phyloP scores from a whole-genome alignment of 1,140 invertebrate genomes.

The Eciton burchellii region DNA sequence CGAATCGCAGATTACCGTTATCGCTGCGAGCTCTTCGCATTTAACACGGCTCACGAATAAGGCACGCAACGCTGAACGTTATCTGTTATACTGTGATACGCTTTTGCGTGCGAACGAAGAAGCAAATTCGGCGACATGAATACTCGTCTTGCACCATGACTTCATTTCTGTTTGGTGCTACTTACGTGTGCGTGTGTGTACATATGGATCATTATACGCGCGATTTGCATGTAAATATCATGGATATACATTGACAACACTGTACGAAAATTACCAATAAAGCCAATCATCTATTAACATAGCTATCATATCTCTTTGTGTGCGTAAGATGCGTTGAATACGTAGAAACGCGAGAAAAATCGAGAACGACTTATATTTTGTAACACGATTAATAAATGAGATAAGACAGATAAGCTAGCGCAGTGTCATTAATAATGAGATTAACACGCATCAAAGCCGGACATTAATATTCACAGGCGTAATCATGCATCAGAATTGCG shows the following conservation, averaged over 20 bases:
- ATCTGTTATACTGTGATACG: slow-evolving; percentile 65
- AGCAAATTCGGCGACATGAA: slow-evolving; percentile 49
- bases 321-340: slow-evolving; percentile 55
- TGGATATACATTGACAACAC: slow-evolving; percentile 63
- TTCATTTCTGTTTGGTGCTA: slow-evolving; percentile 79
- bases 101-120: slow-evolving; percentile 31
- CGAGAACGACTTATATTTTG: slow-evolving; percentile 77
- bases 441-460: too few relatives aligned
- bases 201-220: slow-evolving; percentile 65
- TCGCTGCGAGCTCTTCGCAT: slow-evolving; percentile 8
- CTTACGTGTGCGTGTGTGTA: slow-evolving; percentile 78
- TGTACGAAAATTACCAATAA: slow-evolving; percentile 67
- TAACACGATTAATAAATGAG: slow-evolving; percentile 79
- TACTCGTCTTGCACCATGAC: slow-evolving; percentile 66
- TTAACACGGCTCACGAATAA: neutral
- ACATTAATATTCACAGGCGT: neutral
- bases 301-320: slow-evolving; percentile 65
- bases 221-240: slow-evolving; percentile 73
- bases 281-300: slow-evolving; percentile 78
- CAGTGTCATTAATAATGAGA: slow-evolving; percentile 54
- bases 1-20: slow-evolving; percentile 26
- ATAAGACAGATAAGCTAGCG: slow-evolving; percentile 74
- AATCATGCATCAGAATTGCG: neutral
- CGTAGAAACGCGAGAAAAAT: slow-evolving; percentile 37
- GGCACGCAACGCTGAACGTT: neutral